Percentiles rank a stretch among this genome's conserved stretches.
These are phyloP conservation scores for Hirudinaria manillensis DNA, from an alignment of 2,888 invertebrate species.

Conservation along the genomic window DNA sequence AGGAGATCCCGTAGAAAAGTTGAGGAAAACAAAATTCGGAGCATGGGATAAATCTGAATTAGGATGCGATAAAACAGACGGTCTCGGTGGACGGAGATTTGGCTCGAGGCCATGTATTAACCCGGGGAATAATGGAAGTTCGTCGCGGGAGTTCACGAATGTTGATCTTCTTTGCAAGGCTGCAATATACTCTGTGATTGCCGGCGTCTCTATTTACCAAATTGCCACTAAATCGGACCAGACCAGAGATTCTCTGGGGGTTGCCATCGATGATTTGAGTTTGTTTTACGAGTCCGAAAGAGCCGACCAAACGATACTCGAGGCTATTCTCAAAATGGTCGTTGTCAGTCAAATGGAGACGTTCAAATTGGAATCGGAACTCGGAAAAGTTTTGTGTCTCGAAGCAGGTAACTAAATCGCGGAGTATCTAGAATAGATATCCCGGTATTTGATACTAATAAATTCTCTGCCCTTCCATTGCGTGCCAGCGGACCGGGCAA, in stretches of 20 bases:
- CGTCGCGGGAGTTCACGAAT: no score
- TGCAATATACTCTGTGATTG: not conserved
- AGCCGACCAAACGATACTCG: not conserved
- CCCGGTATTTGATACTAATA: not conserved
- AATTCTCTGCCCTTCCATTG: not conserved
- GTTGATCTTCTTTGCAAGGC: not conserved
- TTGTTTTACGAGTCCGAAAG: not conserved
- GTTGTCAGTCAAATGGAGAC: not conserved
- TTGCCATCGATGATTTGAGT: not conserved
- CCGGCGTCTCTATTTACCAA: not conserved
- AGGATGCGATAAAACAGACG: no score
- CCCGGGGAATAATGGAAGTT: no score
- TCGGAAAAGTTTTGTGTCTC: conserved; percentile 1
- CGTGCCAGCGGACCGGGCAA: no score
- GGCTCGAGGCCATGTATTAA: no score
- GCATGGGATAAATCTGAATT: no score
- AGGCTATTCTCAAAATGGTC: not conserved
- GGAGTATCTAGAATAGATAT: not conserved
- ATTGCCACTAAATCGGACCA: not conserved
- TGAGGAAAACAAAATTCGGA: no score
- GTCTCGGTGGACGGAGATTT: no score
- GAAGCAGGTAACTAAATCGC: not conserved
- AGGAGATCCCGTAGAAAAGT: no score
- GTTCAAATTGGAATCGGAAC: not conserved
- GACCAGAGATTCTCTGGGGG: not conserved